Evolutionary conservation across 1,140 invertebrate species (phyloP).

Genomic region (Drosophila prosaltans): DNA sequence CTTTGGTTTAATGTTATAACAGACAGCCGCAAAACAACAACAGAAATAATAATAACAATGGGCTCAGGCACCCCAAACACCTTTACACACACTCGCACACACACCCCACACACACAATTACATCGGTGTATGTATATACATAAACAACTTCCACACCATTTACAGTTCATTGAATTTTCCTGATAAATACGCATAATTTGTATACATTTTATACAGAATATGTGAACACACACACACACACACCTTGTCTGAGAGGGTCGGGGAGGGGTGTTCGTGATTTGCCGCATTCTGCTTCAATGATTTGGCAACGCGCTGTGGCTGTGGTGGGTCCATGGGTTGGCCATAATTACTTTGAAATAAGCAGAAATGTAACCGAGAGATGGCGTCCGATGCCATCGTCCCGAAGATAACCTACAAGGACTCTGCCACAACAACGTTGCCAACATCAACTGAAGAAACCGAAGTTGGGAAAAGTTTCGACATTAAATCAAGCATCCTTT

Average conservation of each 20-base stretch:
- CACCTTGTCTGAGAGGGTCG: slow-evolving; percentile 19
- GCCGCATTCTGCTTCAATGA: slow-evolving; percentile 77
- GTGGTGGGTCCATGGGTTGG: slow-evolving; percentile 45
- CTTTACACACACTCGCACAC: slow-evolving; percentile 33
- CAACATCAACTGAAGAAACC: slow-evolving; percentile 56
- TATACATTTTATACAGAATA: slow-evolving; percentile 65
- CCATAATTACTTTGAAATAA: slow-evolving; percentile 80
- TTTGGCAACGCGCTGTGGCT: slow-evolving; percentile 45
- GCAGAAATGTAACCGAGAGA: slow-evolving; percentile 54
- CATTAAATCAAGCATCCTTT: slow-evolving; percentile 80
- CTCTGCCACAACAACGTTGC: slow-evolving; percentile 16
- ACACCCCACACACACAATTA: slow-evolving; percentile 9
- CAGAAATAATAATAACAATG: slow-evolving; percentile 41
- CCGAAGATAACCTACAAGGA: slow-evolving; percentile 12
- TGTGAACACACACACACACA: slow-evolving; percentile 34
- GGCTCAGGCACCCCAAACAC: slow-evolving; percentile 34
- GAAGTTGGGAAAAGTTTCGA: slow-evolving; percentile 73
- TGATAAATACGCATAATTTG: slow-evolving; percentile 82
- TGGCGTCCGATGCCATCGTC: not conserved
- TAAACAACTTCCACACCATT: slow-evolving; percentile 78
- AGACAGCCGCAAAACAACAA: slow-evolving; percentile 71
- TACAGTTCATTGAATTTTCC: slow-evolving; percentile 80
- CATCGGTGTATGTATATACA: slow-evolving; percentile 2
- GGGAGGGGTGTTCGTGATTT: slow-evolving; percentile 57
- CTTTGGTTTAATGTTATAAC: slow-evolving; percentile 64